Percentiles rank a stretch among this genome's conserved stretches.
phyloP scores from a whole-genome alignment of 2,888 invertebrate genomes.

The Spialia ferax region DNA sequence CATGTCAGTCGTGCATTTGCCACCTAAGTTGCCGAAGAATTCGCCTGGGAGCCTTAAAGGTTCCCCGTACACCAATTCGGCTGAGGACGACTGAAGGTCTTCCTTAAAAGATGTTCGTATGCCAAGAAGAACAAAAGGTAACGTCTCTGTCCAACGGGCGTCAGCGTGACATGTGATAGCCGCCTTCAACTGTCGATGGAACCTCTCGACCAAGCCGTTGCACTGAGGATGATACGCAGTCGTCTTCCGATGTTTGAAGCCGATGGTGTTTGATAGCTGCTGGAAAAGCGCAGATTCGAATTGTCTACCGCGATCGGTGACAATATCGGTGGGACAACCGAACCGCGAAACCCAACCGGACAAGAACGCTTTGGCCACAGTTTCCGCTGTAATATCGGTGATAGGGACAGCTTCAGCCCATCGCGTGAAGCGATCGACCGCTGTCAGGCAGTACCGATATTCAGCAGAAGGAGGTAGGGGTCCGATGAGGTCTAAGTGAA shows the following conservation, averaged over 20 bases:
- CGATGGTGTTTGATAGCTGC: slow-evolving; percentile 36
- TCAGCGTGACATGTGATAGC: slow-evolving; percentile 40
- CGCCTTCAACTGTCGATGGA: slow-evolving; percentile 44
- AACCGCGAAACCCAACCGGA: slow-evolving; percentile 65
- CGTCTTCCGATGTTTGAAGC: slow-evolving; percentile 46
- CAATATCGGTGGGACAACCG: slow-evolving; percentile 58
- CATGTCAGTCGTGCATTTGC: neutral
- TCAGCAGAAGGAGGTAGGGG: slow-evolving; percentile 40
- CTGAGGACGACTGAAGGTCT: neutral
- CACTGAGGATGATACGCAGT: slow-evolving; percentile 51
- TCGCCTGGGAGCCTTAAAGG: neutral
- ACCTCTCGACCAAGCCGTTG: slow-evolving; percentile 51
- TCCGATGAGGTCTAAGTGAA: slow-evolving; percentile 45
- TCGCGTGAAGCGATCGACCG: slow-evolving; percentile 49
- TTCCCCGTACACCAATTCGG: slow-evolving; percentile 1
- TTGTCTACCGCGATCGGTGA: slow-evolving; percentile 48
- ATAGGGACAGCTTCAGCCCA: slow-evolving; percentile 65
- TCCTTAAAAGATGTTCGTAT: neutral
- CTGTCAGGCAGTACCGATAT: slow-evolving; percentile 47
- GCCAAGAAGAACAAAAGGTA: slow-evolving; percentile 4
- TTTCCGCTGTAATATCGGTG: slow-evolving; percentile 57
- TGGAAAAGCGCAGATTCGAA: slow-evolving; percentile 48
- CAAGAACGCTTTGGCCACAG: slow-evolving; percentile 57
- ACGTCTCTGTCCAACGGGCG: neutral
- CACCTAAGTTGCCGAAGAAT: neutral